Conservation (phyloP, 2,797 vertebrate genomes). For the Stomatorhinus walkeri region DNA sequence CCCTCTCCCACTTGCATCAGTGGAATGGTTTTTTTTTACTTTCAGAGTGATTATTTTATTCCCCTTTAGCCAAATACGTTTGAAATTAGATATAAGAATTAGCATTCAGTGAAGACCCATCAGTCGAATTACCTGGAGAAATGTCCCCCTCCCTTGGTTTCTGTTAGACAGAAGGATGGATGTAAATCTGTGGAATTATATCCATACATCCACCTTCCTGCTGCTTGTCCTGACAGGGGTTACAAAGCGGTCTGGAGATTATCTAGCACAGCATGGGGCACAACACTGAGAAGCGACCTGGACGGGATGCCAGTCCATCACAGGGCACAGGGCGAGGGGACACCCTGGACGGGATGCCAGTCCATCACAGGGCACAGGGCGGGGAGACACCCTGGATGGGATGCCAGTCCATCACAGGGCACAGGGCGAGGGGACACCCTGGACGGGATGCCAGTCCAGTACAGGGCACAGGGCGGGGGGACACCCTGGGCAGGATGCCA, state of each 20-base stretch:
- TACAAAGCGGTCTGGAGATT: neutral
- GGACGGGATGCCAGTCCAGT: neutral
- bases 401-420: too few relatives aligned
- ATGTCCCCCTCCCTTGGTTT: neutral
- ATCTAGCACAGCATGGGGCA: neutral
- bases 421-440: too few relatives aligned
- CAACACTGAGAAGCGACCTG: neutral
- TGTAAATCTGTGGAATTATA: neutral
- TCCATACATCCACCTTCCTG: neutral
- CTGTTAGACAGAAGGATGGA: neutral
- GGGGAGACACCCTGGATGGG: too few relatives aligned
- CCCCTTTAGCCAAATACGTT: neutral
- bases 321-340: neutral
- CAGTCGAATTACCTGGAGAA: neutral
- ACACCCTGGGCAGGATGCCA: neutral
- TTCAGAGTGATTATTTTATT: constrained; percentile 4
- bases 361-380: too few relatives aligned
- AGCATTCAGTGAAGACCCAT: neutral
- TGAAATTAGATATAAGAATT: constrained; percentile 9
- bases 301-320: neutral
- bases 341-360: neutral
- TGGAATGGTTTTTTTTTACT: neutral
- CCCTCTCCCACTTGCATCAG: neutral
- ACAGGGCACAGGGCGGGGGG: neutral
- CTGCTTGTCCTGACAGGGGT: neutral